Conservation (phyloP, 2,113 vertebrate genomes). For the Arothron firmamentum region DNA sequence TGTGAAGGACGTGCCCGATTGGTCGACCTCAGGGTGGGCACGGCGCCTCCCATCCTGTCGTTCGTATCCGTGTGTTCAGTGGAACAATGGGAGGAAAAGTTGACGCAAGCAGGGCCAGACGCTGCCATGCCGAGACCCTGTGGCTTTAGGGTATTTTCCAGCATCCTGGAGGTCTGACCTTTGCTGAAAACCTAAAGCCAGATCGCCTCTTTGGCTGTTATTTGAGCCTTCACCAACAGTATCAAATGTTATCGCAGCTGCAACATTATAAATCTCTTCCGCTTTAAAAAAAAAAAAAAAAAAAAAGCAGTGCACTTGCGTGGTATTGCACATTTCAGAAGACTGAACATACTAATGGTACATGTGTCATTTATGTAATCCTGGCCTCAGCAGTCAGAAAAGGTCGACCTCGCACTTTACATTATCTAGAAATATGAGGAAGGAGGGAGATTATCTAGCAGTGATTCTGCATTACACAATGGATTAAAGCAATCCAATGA, state of each 20-base stretch:
- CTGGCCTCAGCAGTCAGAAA: conserved; percentile 19
- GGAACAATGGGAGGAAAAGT: conserved; percentile 72
- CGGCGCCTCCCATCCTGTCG: conserved; percentile 60
- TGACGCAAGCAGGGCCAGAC: conserved; percentile 35
- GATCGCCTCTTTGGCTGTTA: conserved; percentile 19
- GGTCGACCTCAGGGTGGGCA: conserved; percentile 37
- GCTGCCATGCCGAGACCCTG: conserved; percentile 51
- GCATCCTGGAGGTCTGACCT: conserved; percentile 52
- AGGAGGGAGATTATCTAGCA: conserved; percentile 40
- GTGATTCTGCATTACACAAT: conserved; percentile 19
- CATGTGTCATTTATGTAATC: conserved; percentile 20
- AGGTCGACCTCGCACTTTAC: conserved; percentile 14
- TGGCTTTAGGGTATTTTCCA: conserved; percentile 53
- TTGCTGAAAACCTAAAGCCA: conserved; percentile 37
- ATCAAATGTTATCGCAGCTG: background rate
- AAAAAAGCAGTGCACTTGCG: background rate
- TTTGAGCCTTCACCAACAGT: conserved; percentile 23
- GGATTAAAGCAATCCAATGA: conserved; percentile 49
- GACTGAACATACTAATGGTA: background rate
- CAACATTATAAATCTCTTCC: background rate
- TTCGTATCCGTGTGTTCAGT: conserved; percentile 39
- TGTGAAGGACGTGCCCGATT: conserved; percentile 32
- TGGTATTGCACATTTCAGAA: conserved; percentile 3
- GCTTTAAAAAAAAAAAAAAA: background rate
- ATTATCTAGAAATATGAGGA: conserved; percentile 35